Evolutionary conservation across 1,140 invertebrate species (phyloP).

Genomic region (Venustaconcha ellipsiformis): DNA sequence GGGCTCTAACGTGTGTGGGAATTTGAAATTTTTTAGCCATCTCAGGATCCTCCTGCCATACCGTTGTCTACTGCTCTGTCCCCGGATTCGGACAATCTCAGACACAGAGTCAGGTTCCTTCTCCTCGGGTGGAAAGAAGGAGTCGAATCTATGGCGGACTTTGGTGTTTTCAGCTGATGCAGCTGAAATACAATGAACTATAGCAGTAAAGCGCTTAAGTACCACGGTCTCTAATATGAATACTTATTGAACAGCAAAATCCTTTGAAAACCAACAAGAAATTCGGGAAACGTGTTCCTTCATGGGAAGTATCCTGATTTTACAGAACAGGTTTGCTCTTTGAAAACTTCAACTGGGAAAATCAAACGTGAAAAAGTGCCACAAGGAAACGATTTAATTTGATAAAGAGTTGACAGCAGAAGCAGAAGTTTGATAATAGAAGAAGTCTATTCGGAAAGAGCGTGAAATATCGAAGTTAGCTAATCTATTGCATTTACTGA

Average conservation of each 20-base stretch:
- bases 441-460: no score
- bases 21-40: conserved; percentile 44
- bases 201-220: conserved; percentile 1
- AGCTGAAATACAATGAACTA: conserved; percentile 18
- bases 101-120: conserved; percentile 23
- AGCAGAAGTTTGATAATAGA: no score
- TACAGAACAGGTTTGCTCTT: conserved; percentile 27
- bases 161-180: conserved; percentile 25
- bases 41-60: conserved; percentile 45
- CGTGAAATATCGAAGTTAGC: no score
- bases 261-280: conserved; percentile 41
- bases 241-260: not conserved
- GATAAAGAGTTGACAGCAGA: no score
- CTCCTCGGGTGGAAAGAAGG: conserved; percentile 32
- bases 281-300: conserved; percentile 11
- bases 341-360: conserved; percentile 17
- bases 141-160: conserved; percentile 33
- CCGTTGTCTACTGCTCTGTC: conserved; percentile 30
- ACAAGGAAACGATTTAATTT: no score
- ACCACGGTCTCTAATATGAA: not conserved
- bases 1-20: conserved; percentile 59
- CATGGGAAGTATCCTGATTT: no score
- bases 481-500: not conserved
- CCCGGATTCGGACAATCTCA: conserved; percentile 20
- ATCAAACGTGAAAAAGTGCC: no score